Base-by-base conservation (phyloP, 2,113 vertebrate species). In the Epinephelus cyanopodus region DNA sequence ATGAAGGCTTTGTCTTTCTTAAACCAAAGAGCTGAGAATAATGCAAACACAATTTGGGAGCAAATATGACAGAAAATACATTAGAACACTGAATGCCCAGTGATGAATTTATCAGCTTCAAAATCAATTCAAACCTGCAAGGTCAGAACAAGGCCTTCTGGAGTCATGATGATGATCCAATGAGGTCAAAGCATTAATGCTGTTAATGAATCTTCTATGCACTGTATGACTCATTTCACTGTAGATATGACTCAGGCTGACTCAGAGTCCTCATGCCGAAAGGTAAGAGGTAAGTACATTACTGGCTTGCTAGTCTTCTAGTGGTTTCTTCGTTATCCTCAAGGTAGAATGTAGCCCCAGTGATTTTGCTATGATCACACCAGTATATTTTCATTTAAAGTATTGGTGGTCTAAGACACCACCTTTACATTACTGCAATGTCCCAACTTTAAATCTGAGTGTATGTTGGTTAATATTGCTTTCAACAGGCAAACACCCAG, bases 171-270 rank as follows among this genome's bases (percentile, higher is more conserved):
- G 68, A 72, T 7, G 6, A 48, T 80, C 19, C 25, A 65, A 10
- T 48, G 60, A 57, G 77, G 68, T 72, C 77, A 58, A 65, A 58
- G 47, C 56, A n/a, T 6, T 37, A 2, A 10, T 42, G 10, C 42
- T 53, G 21, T 17, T 62, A 47, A 53, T 67, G n/a, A 58, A 66
- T 63, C n/a, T 19, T 33, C n/a, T 19, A 11, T 37, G 39, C n/a
- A n/a, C 42, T 0, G 0, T 18, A 13, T 81, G 54, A 67, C 8
- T 76, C 72, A 75, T 56, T 62, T 14, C 54, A n/a, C 23, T 54
- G 18, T 19, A 27, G 61, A 57, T 50, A 45, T 74, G 72, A 82
- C 17, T 76, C 64, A 82, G 33, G 12, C 58, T 71, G 72, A 76
- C 33, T 62, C 63, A 63, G 3, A 48, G 37, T 21, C 42, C 25